phyloP scores from a whole-genome alignment of 2,888 invertebrate species.

The Phytoseiulus persimilis region DNA sequence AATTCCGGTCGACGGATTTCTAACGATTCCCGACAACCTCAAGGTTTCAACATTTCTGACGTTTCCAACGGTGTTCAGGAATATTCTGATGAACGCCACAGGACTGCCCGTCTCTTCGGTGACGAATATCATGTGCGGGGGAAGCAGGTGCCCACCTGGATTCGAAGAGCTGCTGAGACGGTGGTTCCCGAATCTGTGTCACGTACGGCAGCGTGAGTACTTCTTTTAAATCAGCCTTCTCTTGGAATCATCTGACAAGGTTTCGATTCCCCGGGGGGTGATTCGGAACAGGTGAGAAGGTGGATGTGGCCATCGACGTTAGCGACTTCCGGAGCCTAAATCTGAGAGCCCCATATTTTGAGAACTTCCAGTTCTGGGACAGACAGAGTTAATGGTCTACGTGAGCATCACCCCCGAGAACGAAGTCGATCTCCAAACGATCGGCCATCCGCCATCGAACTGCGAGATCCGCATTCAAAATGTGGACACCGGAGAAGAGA shows the following conservation, averaged over 20 bases:
- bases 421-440: conserved; percentile 15
- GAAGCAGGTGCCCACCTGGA: not conserved
- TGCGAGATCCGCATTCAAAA: conserved; percentile 32
- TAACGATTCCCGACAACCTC: not conserved
- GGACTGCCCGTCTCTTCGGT: not conserved
- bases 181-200: conserved; percentile 14
- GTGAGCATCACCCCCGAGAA: conserved; percentile 16
- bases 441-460: conserved; percentile 37
- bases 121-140: conserved; percentile 25
- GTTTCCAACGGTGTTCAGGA: conserved; percentile 11
- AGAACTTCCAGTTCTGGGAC: conserved; percentile 15
- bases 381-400: conserved; percentile 16
- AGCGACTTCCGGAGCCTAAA: no score
- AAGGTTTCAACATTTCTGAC: conserved; percentile 13
- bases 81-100: not conserved
- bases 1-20: not conserved
- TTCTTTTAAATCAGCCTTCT: not conserved
- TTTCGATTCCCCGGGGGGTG: no score
- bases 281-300: no score
- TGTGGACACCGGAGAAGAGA: conserved; percentile 36
- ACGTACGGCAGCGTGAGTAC: conserved; percentile 8
- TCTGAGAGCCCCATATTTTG: no score
- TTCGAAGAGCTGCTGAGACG: not conserved
- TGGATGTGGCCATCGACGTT: no score
- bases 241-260: no score